Conservation (phyloP, 2,888 invertebrate genomes). For the Microctonus aethiopoides region DNA sequence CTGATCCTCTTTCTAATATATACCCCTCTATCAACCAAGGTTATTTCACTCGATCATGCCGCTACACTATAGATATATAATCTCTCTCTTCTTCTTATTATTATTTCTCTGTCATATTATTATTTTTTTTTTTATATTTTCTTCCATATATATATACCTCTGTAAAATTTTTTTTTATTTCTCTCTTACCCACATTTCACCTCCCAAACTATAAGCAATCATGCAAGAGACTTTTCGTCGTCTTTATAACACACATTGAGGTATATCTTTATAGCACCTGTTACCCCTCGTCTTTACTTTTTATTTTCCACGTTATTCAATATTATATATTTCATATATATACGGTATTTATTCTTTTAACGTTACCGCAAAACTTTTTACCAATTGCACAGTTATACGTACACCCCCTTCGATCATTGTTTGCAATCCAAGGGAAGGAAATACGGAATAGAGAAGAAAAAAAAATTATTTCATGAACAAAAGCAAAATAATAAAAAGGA, state of each 20-base stretch:
- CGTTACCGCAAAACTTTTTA: constrained; percentile 31
- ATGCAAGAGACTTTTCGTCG: constrained; percentile 11
- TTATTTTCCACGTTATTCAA: background rate
- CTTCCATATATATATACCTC: too few relatives aligned
- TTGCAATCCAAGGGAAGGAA: background rate
- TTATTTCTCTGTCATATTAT: too few relatives aligned
- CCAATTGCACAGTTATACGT: constrained; percentile 27
- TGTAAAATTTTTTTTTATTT: background rate
- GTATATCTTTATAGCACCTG: constrained; percentile 31
- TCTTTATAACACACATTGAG: constrained; percentile 6
- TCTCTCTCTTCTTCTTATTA: too few relatives aligned
- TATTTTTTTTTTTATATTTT: background rate
- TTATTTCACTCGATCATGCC: too few relatives aligned
- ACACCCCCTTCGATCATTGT: constrained; percentile 19
- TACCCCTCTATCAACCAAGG: constrained; percentile 15
- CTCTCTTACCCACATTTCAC: background rate
- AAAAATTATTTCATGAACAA: background rate
- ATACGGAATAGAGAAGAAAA: background rate
- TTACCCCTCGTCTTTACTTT: constrained; percentile 22
- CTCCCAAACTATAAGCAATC: constrained; percentile 1
- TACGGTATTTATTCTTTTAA: background rate
- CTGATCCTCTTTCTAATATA: constrained; percentile 13
- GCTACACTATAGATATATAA: too few relatives aligned
- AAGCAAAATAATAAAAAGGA: constrained; percentile 3
- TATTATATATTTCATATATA: background rate